Percentiles rank a stretch among this genome's conserved stretches.
phyloP scores from a whole-genome alignment of 1,140 invertebrate genomes.

The Cecropterus lyciades region DNA sequence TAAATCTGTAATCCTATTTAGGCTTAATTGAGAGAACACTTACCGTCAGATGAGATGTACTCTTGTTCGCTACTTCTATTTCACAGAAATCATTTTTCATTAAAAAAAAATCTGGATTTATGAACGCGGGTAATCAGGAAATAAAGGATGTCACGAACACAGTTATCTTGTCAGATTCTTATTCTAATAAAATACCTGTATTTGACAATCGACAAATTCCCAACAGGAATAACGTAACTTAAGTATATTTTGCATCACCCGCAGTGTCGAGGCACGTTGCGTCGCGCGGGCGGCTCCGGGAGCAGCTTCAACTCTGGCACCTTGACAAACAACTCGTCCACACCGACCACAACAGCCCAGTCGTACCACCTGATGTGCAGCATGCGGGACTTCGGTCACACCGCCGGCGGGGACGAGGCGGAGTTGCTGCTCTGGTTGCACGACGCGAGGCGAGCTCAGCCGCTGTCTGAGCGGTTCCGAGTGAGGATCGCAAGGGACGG shows the following conservation, averaged over 20 bases:
- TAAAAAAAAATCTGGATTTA: too few relatives aligned
- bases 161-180: too few relatives aligned
- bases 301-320: conserved; percentile 76
- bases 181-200: too few relatives aligned
- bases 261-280: conserved; percentile 89
- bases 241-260: conserved; percentile 23
- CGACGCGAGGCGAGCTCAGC: conserved; percentile 89
- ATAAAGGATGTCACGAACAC: too few relatives aligned
- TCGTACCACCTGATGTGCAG: conserved; percentile 94
- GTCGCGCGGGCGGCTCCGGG: conserved; percentile 80
- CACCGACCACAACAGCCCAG: conserved; percentile 71
- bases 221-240: too few relatives aligned
- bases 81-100: too few relatives aligned
- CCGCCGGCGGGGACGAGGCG: conserved; percentile 93
- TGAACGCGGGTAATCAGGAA: too few relatives aligned
- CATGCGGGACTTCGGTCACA: conserved; percentile 94
- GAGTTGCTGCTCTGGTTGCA: conserved; percentile 95
- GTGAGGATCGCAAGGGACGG: conserved; percentile 95
- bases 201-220: too few relatives aligned
- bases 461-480: conserved; percentile 94
- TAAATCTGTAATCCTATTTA: too few relatives aligned
- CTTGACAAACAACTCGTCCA: conserved; percentile 52
- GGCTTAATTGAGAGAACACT: too few relatives aligned
- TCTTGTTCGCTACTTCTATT: too few relatives aligned
- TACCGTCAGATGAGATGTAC: too few relatives aligned